Evolutionary conservation across 2,797 vertebrate species (phyloP).

Genomic region (Aphelocoma californica): DNA sequence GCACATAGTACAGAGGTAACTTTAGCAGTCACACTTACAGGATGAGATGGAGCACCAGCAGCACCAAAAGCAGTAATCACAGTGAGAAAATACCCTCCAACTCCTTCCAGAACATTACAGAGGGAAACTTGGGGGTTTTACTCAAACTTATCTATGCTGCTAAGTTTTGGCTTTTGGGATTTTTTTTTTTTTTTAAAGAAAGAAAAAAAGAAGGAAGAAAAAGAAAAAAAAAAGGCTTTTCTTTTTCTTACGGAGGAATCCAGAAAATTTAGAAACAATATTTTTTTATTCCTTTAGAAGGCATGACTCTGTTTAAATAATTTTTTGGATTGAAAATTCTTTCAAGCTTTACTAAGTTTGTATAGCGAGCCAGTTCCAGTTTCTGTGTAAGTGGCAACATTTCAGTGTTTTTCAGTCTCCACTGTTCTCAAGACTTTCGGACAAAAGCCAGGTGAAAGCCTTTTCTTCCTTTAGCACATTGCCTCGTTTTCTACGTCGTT

Average conservation of each 20-base stretch:
- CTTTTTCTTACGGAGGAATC: neutral
- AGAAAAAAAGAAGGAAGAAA: no score
- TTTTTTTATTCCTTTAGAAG: neutral
- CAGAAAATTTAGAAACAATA: neutral
- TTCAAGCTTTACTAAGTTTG: neutral
- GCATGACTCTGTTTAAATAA: neutral
- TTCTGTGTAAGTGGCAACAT: neutral
- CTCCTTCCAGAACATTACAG: neutral
- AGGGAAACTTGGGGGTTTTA: neutral
- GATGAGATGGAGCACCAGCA: neutral
- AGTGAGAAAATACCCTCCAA: neutral
- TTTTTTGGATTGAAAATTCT: neutral
- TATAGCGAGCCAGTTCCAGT: neutral
- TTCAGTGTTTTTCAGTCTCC: neutral
- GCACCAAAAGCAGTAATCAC: neutral
- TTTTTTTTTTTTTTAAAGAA: no score
- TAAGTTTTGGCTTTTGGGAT: neutral
- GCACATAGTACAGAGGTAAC: neutral
- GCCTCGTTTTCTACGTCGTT: fast-evolving
- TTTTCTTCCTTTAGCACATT: neutral
- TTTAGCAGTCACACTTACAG: neutral
- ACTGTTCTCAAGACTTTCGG: neutral
- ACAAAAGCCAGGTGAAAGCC: neutral
- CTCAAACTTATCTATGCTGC: neutral
- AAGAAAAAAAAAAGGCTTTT: neutral